Evolutionary conservation across 2,888 invertebrate species (phyloP), one percentile per base, ranked within the genome.

Genomic region (Dascillus cervinus): DNA sequence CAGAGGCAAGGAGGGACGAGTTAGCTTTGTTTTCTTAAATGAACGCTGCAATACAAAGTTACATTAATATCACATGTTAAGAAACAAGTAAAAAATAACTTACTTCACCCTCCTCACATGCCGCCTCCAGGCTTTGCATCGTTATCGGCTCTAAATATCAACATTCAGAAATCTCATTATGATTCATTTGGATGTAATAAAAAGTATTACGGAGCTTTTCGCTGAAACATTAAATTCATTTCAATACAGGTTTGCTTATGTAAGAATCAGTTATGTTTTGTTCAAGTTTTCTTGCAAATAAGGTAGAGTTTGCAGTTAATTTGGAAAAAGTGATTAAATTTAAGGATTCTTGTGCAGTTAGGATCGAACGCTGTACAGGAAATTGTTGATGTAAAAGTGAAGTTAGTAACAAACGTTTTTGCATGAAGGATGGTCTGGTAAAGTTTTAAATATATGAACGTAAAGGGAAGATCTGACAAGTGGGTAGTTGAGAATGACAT

Each of bases 111-210:
- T 75, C 74, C 69, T 75, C 72, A 69, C 72, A 72, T 71, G 72
- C 71, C 65, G 72, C 72, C 66, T 73, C 73, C 71, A 73, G 69
- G 68, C 73, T 74, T 73, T 74, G 75, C 75, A 75, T 75, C 66
- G 68, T 75, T 73, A 55, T 52, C 50, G 53, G 43, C 50, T 50
- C 56, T 56, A 48, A 47, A 46, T 58, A 61, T 59, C 58, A 63
- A 61, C 66, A 66, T 66, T 61, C 65, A 66, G 64, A 55, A 56
- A 52, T 55, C 55, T 56, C 56, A 62, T 53, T 47, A 51, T 44
- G 43, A 43, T 46, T 50, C 47, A 30, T 39, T 33, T 43, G 29
- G 29, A 40, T 27, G 29, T 30, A 23, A 23, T 27, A 36, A 31
- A 32, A 22, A 24, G 11, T 22, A 22, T 23, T 22, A 10, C 20